Evolutionary conservation across 2,888 invertebrate species (phyloP).

Genomic region (Nomada ruficornis): DNA sequence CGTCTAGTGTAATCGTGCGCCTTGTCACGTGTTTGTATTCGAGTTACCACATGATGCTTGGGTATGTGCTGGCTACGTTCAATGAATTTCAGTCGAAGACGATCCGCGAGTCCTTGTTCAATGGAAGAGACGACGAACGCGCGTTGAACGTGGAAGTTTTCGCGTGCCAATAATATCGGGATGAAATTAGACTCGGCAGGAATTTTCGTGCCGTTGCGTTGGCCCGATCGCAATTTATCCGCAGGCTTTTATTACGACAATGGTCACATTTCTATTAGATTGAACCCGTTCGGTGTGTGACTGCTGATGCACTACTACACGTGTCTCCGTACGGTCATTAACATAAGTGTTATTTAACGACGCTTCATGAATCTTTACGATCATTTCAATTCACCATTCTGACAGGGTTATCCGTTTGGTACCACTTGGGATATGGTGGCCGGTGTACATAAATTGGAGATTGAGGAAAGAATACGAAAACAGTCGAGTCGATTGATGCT

Average conservation of each 20-base stretch:
- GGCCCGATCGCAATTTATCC: slow-evolving; percentile 23
- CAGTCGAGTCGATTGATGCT: not conserved
- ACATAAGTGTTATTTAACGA: slow-evolving; percentile 59
- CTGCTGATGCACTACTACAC: not conserved
- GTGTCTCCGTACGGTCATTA: slow-evolving; percentile 40
- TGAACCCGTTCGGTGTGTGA: slow-evolving; percentile 10
- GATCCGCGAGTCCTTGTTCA: slow-evolving; percentile 13
- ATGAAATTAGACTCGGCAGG: slow-evolving; percentile 34
- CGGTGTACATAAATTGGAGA: slow-evolving; percentile 16
- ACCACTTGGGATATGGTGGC: slow-evolving; percentile 17
- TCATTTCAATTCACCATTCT: slow-evolving; percentile 46
- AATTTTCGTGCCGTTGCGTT: slow-evolving; percentile 38
- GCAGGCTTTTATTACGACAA: slow-evolving; percentile 17
- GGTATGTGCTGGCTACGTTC: slow-evolving; percentile 2
- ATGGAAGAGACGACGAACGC: slow-evolving; percentile 8
- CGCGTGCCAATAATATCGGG: not conserved
- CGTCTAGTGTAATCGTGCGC: slow-evolving; percentile 28
- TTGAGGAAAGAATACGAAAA: slow-evolving; percentile 14
- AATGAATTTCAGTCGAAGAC: slow-evolving; percentile 36
- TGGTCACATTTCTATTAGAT: slow-evolving; percentile 47
- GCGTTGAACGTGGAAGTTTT: slow-evolving; percentile 8
- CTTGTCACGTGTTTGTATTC: slow-evolving; percentile 41
- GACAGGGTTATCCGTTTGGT: slow-evolving; percentile 26
- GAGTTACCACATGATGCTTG: slow-evolving; percentile 25
- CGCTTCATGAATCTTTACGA: slow-evolving; percentile 55